phyloP scores from a whole-genome alignment of 2,888 invertebrate genomes.

The Chironomus riparius region DNA sequence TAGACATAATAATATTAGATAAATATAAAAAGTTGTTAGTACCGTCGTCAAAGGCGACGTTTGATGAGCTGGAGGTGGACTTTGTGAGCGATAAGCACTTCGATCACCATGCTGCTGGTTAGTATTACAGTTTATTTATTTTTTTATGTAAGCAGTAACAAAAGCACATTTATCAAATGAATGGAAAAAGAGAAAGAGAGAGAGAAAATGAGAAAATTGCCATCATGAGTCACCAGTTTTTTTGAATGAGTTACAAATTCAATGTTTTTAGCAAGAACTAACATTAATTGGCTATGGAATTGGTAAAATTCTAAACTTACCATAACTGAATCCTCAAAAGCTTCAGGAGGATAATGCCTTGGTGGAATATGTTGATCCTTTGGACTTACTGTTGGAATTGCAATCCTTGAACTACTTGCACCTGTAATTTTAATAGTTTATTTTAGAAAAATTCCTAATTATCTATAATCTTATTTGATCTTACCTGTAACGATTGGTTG shows the following conservation, averaged over 20 bases:
- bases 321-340: constrained; percentile 38
- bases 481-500: constrained; percentile 44
- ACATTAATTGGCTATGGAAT: constrained; percentile 35
- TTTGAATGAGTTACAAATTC: neutral
- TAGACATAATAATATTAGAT: constrained; percentile 9
- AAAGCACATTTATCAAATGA: constrained; percentile 9
- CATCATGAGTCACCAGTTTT: constrained; percentile 2
- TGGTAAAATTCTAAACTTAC: constrained; percentile 50
- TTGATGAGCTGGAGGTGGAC: constrained; percentile 78
- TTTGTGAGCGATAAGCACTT: constrained; percentile 50
- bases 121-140: constrained; percentile 33
- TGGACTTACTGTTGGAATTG: constrained; percentile 51
- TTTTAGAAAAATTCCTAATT: neutral
- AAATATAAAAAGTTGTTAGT: constrained; percentile 34
- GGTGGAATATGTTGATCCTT: constrained; percentile 44
- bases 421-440: constrained; percentile 35
- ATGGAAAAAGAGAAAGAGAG: constrained; percentile 10
- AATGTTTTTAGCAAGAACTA: neutral
- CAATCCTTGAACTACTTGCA: constrained; percentile 46
- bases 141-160: constrained; percentile 4
- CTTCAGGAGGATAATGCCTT: constrained; percentile 10
- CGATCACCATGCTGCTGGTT: constrained; percentile 35
- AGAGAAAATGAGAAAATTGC: constrained; percentile 9
- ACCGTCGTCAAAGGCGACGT: constrained; percentile 63
- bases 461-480: neutral